A percentile compares a stretch with the other conserved stretches of the same genome.
Conservation (phyloP, 2,888 invertebrate genomes). For the Parnassius mnemosyne region DNA sequence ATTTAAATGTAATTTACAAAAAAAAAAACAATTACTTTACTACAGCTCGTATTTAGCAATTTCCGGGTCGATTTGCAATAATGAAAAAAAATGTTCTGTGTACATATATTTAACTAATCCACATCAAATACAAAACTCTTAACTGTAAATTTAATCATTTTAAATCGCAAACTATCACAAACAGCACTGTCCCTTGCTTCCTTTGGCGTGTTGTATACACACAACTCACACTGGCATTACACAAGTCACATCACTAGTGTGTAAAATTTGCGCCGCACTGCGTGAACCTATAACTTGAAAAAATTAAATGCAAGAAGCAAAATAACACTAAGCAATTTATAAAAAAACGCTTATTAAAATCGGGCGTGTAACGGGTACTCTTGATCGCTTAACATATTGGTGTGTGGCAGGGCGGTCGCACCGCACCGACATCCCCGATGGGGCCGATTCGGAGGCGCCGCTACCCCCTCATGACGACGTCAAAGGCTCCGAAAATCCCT, state of each 20-base stretch:
- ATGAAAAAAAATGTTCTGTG: no score
- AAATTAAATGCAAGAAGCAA: conserved; percentile 5
- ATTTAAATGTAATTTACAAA: no score
- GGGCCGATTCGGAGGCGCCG: conserved; percentile 82
- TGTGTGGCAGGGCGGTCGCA: conserved; percentile 81
- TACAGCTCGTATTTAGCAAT: no score
- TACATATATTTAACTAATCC: no score
- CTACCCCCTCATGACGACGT: conserved; percentile 80
- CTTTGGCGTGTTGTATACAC: no score
- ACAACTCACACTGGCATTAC: not conserved
- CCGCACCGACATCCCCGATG: conserved; percentile 82
- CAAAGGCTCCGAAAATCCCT: conserved; percentile 81
- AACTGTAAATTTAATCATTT: no score
- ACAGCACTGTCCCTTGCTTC: no score
- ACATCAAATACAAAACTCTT: no score
- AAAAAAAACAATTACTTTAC: no score
- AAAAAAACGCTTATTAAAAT: conserved; percentile 24
- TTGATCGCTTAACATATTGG: conserved; percentile 74
- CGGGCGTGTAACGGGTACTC: conserved; percentile 43
- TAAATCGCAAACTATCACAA: no score
- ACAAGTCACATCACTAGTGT: not conserved
- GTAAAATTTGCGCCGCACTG: not conserved
- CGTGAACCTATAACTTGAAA: not conserved
- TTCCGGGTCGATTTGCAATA: no score
- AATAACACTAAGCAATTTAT: conserved; percentile 12